Evolutionary conservation across 64 coral and sea anemone genomes (phyloP).

Genomic region (Dendrophyllia cribrosa): DNA sequence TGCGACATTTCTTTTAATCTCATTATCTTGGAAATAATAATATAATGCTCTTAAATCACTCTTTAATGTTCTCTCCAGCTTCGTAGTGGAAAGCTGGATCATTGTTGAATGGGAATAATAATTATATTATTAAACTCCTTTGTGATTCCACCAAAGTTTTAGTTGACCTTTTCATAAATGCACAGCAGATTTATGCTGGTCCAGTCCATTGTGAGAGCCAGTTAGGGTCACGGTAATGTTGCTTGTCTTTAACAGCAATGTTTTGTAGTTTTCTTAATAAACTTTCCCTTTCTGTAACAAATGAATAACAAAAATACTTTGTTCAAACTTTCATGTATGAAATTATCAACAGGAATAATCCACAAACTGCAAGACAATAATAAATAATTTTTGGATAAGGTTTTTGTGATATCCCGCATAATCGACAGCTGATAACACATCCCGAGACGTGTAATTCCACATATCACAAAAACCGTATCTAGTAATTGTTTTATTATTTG

Average conservation of each 20-base stretch:
- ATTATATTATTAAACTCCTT: neutral
- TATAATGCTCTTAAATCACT: neutral
- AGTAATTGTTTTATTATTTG: no score
- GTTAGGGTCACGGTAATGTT: constrained; percentile 63
- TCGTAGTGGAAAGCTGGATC: neutral
- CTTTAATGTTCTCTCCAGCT: neutral
- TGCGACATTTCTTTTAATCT: no score
- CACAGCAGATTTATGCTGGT: constrained; percentile 31
- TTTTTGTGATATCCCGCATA: no score
- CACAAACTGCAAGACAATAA: no score
- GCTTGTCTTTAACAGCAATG: constrained; percentile 66
- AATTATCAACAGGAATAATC: no score
- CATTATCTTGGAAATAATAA: neutral
- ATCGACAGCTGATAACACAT: no score
- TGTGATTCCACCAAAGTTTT: neutral
- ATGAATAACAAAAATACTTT: neutral
- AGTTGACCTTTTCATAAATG: neutral
- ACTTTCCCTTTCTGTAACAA: constrained; percentile 77
- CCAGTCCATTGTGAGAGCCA: constrained; percentile 82
- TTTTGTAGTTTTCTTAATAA: constrained; percentile 67
- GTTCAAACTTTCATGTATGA: neutral
- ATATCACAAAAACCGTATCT: no score
- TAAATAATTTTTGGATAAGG: no score
- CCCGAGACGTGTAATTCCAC: no score
- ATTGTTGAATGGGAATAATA: no score